These are phyloP conservation scores for Pristionchus japonicus DNA, from an alignment of 2,888 invertebrate species.

Conservation along the genomic window DNA sequence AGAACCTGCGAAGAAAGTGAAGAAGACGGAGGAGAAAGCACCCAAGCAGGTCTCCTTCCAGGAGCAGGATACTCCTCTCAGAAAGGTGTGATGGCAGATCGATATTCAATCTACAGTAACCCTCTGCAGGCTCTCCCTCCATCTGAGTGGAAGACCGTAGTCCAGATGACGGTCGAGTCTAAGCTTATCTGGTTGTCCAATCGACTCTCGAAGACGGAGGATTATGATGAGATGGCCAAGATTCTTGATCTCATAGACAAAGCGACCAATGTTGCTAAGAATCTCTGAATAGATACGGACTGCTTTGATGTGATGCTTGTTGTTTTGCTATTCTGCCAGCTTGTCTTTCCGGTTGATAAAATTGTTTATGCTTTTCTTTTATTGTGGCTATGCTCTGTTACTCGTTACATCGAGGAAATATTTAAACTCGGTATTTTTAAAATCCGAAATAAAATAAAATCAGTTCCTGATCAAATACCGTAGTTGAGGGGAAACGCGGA, in stretches of 20 bases:
- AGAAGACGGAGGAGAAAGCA: neutral
- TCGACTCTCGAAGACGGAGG: slow-evolving; percentile 16
- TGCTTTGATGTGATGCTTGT: neutral
- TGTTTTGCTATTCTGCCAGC: neutral
- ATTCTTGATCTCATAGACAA: slow-evolving; percentile 36
- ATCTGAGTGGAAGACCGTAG: slow-evolving; percentile 40
- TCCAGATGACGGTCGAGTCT: slow-evolving; percentile 7
- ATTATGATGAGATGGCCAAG: slow-evolving; percentile 39
- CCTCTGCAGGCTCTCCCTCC: slow-evolving; percentile 8
- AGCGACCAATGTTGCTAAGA: neutral
- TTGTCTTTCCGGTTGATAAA: slow-evolving; percentile 14
- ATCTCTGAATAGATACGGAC: neutral
- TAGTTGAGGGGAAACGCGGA: neutral
- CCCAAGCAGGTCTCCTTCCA: slow-evolving; percentile 8
- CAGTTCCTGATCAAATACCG: neutral
- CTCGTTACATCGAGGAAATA: neutral
- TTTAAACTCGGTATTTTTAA: neutral
- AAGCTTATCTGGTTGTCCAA: slow-evolving; percentile 36
- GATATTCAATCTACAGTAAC: neutral
- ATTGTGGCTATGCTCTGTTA: neutral
- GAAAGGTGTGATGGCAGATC: neutral
- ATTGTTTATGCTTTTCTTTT: neutral
- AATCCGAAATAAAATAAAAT: neutral
- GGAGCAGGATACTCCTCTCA: neutral
- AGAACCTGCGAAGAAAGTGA: neutral